Conservation (phyloP, 2,888 invertebrate species). For the Smittia aterrima region DNA sequence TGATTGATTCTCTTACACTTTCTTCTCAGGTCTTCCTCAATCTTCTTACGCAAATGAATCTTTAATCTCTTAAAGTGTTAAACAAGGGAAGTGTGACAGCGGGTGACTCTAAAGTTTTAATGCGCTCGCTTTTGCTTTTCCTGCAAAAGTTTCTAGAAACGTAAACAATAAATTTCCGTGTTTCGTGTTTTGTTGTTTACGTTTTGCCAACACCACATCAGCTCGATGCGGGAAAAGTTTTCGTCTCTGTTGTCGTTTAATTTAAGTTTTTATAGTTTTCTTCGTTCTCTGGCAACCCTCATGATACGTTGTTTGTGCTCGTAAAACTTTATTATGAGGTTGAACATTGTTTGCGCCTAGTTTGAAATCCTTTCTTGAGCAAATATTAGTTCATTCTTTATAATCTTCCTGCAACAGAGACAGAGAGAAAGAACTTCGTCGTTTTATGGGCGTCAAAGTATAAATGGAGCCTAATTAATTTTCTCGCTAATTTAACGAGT, state of each 20-base stretch:
- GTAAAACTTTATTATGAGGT: slow-evolving; percentile 18
- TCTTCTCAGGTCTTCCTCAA: too few relatives aligned
- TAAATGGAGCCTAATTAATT: too few relatives aligned
- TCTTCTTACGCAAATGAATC: too few relatives aligned
- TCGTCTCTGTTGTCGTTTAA: slow-evolving; percentile 5
- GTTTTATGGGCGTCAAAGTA: not conserved
- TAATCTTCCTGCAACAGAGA: too few relatives aligned
- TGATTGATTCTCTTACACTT: too few relatives aligned
- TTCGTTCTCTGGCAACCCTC: not conserved
- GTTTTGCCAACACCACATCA: slow-evolving; percentile 1
- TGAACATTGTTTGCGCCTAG: not conserved
- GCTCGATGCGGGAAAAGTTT: not conserved
- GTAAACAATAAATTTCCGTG: slow-evolving; percentile 17
- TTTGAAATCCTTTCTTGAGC: not conserved
- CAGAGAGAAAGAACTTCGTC: too few relatives aligned
- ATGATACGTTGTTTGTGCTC: not conserved
- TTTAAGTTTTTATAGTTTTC: slow-evolving; percentile 4
- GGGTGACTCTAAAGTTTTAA: slow-evolving; percentile 1
- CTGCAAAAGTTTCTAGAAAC: not conserved
- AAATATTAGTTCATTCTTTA: not conserved
- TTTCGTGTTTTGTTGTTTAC: not conserved
- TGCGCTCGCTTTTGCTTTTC: slow-evolving; percentile 1
- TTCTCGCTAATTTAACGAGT: not conserved
- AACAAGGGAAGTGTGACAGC: too few relatives aligned
- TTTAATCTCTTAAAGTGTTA: too few relatives aligned